These are phyloP conservation scores for Pseudochaenichthys georgianus DNA, from an alignment of 2,797 vertebrate genomes.

Conservation along the genomic window DNA sequence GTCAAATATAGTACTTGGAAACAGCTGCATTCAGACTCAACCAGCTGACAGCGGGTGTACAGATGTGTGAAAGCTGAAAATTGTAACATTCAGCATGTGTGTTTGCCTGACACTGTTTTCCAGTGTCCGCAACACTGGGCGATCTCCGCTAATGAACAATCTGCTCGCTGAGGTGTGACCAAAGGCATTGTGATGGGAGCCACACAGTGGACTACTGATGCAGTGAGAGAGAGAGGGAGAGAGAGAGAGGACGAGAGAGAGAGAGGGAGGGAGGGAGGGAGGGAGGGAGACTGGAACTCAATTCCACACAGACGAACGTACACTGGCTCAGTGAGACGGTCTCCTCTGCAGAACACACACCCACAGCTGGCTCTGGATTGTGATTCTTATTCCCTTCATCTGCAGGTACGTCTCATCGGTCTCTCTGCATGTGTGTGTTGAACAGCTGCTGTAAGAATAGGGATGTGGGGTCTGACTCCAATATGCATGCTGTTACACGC, in stretches of 20 bases:
- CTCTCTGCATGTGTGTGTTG: slow-evolving; percentile 27
- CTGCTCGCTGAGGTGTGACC: slow-evolving; percentile 83
- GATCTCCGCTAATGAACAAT: slow-evolving; percentile 80
- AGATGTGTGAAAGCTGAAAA: slow-evolving; percentile 7
- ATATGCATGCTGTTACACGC: slow-evolving; percentile 38
- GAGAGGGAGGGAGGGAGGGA: slow-evolving; percentile 40
- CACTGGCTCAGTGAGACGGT: slow-evolving; percentile 61
- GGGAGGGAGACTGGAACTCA: slow-evolving; percentile 68
- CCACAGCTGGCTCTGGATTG: slow-evolving; percentile 70
- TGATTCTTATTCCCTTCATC: slow-evolving; percentile 61
- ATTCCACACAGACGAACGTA: slow-evolving; percentile 64
- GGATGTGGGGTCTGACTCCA: slow-evolving; percentile 42
- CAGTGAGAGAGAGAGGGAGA: slow-evolving; percentile 67
- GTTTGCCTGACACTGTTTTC: slow-evolving; percentile 46
- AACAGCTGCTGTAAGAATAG: slow-evolving; percentile 36
- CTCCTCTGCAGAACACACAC: slow-evolving; percentile 60
- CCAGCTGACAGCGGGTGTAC: slow-evolving; percentile 1
- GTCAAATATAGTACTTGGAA: slow-evolving; percentile 12
- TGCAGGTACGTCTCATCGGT: slow-evolving; percentile 73
- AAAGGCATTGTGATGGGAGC: slow-evolving; percentile 77
- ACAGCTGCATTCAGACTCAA: slow-evolving; percentile 17
- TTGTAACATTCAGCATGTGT: slow-evolving; percentile 38
- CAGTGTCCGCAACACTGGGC: slow-evolving; percentile 45
- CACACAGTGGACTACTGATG: slow-evolving; percentile 74
- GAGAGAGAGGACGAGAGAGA: slow-evolving; percentile 23